These are phyloP conservation scores for Amitus sp. DNA, from an alignment of 2,888 invertebrate species.

Conservation along the genomic window DNA sequence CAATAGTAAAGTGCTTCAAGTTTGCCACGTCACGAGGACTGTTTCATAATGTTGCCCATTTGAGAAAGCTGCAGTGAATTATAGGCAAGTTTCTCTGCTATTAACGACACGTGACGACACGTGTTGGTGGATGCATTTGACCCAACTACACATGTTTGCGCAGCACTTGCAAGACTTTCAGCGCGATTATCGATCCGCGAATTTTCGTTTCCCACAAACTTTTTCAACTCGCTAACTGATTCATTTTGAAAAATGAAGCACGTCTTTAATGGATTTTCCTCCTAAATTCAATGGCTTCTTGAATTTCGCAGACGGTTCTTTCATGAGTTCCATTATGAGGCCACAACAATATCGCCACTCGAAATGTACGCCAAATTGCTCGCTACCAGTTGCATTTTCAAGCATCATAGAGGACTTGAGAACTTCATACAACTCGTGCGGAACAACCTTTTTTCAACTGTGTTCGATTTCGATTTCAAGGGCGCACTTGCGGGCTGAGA, in stretches of 20 bases:
- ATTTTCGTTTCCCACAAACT: no score
- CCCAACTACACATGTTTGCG: conserved; percentile 22
- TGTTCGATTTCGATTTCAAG: no score
- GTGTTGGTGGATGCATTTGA: conserved; percentile 48
- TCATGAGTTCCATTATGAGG: conserved; percentile 34
- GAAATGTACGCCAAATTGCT: conserved; percentile 47
- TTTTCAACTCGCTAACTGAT: no score
- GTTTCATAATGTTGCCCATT: conserved; percentile 60
- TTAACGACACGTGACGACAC: conserved; percentile 61
- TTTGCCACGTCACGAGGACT: conserved; percentile 46
- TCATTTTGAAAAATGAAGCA: no score
- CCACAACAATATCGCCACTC: conserved; percentile 44
- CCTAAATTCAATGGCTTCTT: background rate
- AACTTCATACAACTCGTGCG: conserved; percentile 31
- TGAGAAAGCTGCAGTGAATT: conserved; percentile 50
- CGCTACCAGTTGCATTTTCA: conserved; percentile 59
- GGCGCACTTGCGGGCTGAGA: no score
- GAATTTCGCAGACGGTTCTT: conserved; percentile 21
- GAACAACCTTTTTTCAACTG: no score
- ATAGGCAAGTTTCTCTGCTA: conserved; percentile 52
- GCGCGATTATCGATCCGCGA: background rate
- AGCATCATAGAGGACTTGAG: conserved; percentile 47
- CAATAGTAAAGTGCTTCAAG: background rate
- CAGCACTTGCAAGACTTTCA: conserved; percentile 13
- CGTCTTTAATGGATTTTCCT: background rate